These are phyloP conservation scores for Andrena fulva DNA, from an alignment of 2,888 invertebrate genomes.

Conservation along the genomic window DNA sequence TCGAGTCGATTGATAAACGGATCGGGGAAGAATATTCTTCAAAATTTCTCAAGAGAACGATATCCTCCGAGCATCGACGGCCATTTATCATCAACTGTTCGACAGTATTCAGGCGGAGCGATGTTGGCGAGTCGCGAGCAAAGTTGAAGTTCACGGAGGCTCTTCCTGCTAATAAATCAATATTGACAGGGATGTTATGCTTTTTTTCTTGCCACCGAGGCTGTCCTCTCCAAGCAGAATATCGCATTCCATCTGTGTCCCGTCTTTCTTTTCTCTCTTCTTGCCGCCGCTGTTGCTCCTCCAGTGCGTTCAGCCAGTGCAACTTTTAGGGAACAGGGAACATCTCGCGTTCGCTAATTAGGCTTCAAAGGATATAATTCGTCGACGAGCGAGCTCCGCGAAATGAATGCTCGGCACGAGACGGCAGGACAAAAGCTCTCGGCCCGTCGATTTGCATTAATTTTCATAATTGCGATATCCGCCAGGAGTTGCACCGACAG, in stretches of 20 bases:
- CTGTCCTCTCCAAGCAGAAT: neutral
- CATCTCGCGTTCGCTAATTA: neutral
- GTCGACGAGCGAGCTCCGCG: neutral
- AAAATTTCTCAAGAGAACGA: conserved; percentile 18
- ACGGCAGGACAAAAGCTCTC: neutral
- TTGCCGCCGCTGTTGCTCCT: neutral
- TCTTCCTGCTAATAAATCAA: conserved; percentile 56
- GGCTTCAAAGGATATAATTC: neutral
- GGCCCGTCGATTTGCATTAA: conserved; percentile 39
- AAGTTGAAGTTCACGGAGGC: conserved; percentile 57
- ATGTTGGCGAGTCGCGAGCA: conserved; percentile 30
- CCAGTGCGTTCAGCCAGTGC: neutral
- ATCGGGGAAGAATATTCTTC: conserved; percentile 5
- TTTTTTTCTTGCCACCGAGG: conserved; percentile 17
- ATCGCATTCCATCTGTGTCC: conserved; percentile 35
- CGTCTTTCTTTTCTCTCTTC: neutral
- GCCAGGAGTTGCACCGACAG: conserved; percentile 13
- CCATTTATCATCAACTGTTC: conserved; percentile 53
- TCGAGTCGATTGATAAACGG: neutral
- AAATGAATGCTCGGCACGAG: neutral
- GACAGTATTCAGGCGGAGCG: conserved; percentile 39
- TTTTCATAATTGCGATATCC: conserved; percentile 55
- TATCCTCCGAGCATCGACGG: conserved; percentile 17
- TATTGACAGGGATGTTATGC: conserved; percentile 50
- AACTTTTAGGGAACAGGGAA: conserved; percentile 22